These are phyloP conservation scores for Vanacampus margaritifer DNA, from an alignment of 2,113 vertebrate genomes.

Conservation along the genomic window DNA sequence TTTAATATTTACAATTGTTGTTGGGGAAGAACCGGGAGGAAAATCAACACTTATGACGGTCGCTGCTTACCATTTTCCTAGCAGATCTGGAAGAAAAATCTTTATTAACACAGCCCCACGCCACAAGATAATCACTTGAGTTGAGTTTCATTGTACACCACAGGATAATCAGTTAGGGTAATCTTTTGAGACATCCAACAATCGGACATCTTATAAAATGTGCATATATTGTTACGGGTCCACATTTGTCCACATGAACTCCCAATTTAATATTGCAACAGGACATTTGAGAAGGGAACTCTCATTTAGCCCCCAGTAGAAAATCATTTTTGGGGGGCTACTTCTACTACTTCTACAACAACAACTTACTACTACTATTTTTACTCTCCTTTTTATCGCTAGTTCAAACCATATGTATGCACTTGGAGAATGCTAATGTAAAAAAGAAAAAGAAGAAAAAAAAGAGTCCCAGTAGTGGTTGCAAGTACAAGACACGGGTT, in stretches of 20 bases:
- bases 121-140: too few relatives aligned
- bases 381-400: slow-evolving; percentile 18
- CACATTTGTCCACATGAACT: too few relatives aligned
- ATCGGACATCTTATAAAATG: not conserved
- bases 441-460: slow-evolving; percentile 23
- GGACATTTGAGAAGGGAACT: not conserved
- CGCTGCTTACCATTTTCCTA: too few relatives aligned
- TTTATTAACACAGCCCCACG: too few relatives aligned
- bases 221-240: not conserved
- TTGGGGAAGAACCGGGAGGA: too few relatives aligned
- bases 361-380: not conserved
- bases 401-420: slow-evolving; percentile 17
- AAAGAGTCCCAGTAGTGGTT: slow-evolving; percentile 11
- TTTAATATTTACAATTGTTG: too few relatives aligned
- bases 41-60: too few relatives aligned
- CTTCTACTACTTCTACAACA: too few relatives aligned
- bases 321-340: not conserved
- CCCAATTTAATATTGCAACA: not conserved
- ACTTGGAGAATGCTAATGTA: slow-evolving; percentile 28
- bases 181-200: not conserved
- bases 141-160: too few relatives aligned
- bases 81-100: too few relatives aligned
- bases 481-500: slow-evolving; percentile 9
- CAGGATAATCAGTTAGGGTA: too few relatives aligned
- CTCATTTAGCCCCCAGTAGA: not conserved